Percentiles rank a stretch among this genome's conserved stretches.
phyloP scores from a whole-genome alignment of 2,888 invertebrate genomes.

The Campoletis raptor region DNA sequence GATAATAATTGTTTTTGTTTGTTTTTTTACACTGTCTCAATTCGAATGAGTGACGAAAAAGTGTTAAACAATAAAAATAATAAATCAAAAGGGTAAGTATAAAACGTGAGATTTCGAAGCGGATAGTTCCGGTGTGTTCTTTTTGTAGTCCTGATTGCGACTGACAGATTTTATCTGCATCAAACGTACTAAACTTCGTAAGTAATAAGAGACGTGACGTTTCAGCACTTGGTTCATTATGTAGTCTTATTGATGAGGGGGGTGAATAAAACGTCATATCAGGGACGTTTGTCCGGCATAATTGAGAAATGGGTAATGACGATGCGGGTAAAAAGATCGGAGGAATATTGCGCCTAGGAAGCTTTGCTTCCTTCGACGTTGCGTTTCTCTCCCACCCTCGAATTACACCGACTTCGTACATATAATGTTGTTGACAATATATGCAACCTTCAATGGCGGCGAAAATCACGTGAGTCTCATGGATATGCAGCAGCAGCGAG shows the following conservation, averaged over 20 bases:
- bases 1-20: constrained; percentile 17
- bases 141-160: constrained; percentile 40
- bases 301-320: constrained; percentile 38
- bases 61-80: neutral
- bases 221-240: constrained; percentile 62
- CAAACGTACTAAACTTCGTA: constrained; percentile 53
- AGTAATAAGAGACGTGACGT: constrained; percentile 52
- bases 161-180: constrained; percentile 38
- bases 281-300: constrained; percentile 34
- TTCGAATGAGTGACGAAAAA: neutral
- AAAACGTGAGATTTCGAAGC: neutral
- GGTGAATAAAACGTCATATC: constrained; percentile 47
- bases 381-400: constrained; percentile 34
- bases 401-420: neutral
- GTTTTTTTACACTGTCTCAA: constrained; percentile 5
- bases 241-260: constrained; percentile 42
- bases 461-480: constrained; percentile 9
- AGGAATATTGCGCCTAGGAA: constrained; percentile 40
- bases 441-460: constrained; percentile 17
- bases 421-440: neutral
- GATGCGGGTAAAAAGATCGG: constrained; percentile 37
- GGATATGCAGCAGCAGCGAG: constrained; percentile 5
- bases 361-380: constrained; percentile 22
- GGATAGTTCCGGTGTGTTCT: constrained; percentile 20
- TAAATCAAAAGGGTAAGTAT: neutral